Evolutionary conservation across 2,797 vertebrate genomes (phyloP).

Genomic region (Pangasius krempfi): DNA sequence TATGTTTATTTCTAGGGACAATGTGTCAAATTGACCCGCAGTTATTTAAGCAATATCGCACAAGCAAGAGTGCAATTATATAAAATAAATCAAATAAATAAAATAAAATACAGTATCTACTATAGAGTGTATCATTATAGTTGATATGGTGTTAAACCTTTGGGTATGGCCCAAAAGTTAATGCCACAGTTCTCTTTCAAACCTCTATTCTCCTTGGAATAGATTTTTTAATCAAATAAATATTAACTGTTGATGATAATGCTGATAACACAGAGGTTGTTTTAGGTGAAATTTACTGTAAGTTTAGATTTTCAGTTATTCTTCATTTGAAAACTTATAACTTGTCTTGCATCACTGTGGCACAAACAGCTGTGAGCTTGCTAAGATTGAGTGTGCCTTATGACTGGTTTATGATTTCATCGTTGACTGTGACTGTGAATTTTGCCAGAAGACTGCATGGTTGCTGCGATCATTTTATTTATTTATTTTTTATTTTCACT

Average conservation of each 20-base stretch:
- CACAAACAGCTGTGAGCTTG: background rate
- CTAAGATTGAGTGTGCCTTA: background rate
- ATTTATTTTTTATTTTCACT: no score
- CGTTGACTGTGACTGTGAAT: background rate
- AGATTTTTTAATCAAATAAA: background rate
- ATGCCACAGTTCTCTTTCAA: background rate
- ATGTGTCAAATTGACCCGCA: no score
- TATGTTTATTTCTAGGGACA: no score
- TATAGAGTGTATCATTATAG: background rate
- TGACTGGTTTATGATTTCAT: background rate
- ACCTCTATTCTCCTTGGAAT: background rate
- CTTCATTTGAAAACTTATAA: background rate
- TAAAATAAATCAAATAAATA: background rate
- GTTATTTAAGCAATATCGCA: no score
- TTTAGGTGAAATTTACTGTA: background rate
- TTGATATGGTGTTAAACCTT: no score
- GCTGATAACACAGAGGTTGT: background rate
- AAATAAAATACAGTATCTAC: background rate
- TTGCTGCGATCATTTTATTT: background rate
- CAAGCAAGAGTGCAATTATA: no score
- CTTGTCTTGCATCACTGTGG: background rate
- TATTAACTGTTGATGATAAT: background rate
- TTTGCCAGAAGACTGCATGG: background rate
- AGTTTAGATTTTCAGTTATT: background rate
- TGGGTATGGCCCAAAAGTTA: background rate